phyloP scores from a whole-genome alignment of 2,113 vertebrate genomes.

The Haemorhous mexicanus region DNA sequence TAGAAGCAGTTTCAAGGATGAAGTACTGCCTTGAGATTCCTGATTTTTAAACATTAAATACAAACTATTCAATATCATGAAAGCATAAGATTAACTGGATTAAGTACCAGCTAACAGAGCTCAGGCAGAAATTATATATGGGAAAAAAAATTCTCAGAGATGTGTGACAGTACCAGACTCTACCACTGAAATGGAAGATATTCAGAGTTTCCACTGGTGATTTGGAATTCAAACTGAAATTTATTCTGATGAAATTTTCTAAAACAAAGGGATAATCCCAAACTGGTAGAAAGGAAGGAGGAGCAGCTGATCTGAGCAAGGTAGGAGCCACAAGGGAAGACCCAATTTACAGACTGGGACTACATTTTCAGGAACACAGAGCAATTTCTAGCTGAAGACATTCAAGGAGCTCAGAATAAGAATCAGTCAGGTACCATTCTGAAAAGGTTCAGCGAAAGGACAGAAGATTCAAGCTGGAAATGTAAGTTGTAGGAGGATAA shows the following conservation, averaged over 20 bases:
- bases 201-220: background rate
- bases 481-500: fast-evolving
- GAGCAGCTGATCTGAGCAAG: background rate
- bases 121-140: background rate
- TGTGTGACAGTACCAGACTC: background rate
- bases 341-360: fast-evolving
- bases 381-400: background rate
- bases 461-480: background rate
- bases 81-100: background rate
- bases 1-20: background rate
- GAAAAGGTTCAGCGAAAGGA: background rate
- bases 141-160: background rate
- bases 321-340: background rate
- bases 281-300: background rate
- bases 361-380: background rate
- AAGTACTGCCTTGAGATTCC: background rate
- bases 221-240: background rate
- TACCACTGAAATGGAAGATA: background rate
- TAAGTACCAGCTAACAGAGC: background rate
- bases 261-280: background rate
- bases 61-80: background rate
- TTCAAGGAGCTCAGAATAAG: background rate
- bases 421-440: background rate
- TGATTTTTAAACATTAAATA: background rate
- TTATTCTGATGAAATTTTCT: background rate